phyloP scores from a whole-genome alignment of 2,113 vertebrate genomes.

The human region DNA sequence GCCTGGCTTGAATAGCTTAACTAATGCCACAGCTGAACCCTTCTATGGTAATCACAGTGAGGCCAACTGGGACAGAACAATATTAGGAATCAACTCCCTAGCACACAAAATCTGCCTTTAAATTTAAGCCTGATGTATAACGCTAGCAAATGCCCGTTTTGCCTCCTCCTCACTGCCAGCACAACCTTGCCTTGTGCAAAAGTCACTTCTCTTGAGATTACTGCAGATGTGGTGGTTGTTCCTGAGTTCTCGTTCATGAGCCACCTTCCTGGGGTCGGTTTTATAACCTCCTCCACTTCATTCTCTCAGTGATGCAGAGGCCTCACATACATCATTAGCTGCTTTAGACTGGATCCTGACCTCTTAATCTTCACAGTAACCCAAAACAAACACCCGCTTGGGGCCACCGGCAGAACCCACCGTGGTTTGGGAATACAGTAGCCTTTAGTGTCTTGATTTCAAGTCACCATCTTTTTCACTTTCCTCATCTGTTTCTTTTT shows the following conservation, averaged over 20 bases:
- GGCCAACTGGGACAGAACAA: background rate
- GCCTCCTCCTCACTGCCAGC: background rate
- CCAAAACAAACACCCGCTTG: background rate
- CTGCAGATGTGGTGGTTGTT: background rate
- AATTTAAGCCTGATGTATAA: background rate
- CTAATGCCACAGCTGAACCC: background rate
- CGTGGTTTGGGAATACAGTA: background rate
- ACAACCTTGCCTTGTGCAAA: background rate
- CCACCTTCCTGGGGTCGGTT: background rate
- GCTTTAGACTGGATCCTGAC: background rate
- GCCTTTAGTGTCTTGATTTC: background rate
- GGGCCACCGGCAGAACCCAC: background rate
- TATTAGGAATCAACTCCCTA: background rate
- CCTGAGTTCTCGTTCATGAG: accelerated
- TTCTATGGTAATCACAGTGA: background rate
- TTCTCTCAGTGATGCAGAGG: background rate
- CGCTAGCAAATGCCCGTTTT: background rate
- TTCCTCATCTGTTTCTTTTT: background rate
- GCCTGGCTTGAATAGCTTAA: background rate
- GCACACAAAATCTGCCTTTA: background rate
- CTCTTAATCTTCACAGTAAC: background rate
- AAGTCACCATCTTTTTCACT: background rate
- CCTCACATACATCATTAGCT: accelerated
- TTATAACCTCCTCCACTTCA: background rate
- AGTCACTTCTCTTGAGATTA: background rate